Conservation (phyloP, 2,888 invertebrate genomes). For the Eledona agricola region DNA sequence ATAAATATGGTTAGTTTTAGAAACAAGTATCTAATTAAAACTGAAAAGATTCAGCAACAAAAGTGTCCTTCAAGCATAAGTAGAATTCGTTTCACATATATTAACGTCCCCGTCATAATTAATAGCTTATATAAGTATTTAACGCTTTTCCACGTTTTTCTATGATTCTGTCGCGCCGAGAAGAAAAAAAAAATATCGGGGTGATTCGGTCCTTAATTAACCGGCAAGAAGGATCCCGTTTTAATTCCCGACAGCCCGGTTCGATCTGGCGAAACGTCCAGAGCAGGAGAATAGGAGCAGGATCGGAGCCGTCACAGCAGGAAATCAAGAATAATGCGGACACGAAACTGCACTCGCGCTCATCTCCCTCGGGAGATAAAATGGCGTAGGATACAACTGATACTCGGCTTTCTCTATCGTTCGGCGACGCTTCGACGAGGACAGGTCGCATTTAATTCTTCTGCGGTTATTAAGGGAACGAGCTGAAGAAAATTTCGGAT, state of each 20-base stretch:
- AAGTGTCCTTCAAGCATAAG: slow-evolving; percentile 52
- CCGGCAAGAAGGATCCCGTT: slow-evolving; percentile 13
- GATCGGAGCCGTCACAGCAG: slow-evolving; percentile 62
- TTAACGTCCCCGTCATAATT: slow-evolving; percentile 51
- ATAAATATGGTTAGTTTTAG: slow-evolving; percentile 43
- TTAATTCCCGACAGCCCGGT: slow-evolving; percentile 27
- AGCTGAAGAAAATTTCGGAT: slow-evolving; percentile 2
- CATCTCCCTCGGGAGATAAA: slow-evolving; percentile 61
- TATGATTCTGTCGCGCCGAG: no score
- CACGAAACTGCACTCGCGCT: slow-evolving; percentile 70
- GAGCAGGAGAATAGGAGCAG: slow-evolving; percentile 45
- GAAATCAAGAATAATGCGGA: slow-evolving; percentile 74
- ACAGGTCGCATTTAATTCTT: slow-evolving; percentile 19
- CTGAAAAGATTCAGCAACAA: slow-evolving; percentile 52
- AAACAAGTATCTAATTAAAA: slow-evolving; percentile 53
- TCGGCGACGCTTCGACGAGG: slow-evolving; percentile 21
- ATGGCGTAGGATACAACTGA: slow-evolving; percentile 54
- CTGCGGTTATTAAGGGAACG: slow-evolving; percentile 15
- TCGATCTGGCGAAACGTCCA: slow-evolving; percentile 32
- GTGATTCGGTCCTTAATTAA: slow-evolving; percentile 19
- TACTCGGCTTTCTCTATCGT: slow-evolving; percentile 36
- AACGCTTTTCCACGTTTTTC: slow-evolving; percentile 40
- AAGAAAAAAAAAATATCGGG: no score
- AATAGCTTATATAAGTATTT: slow-evolving; percentile 56
- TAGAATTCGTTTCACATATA: slow-evolving; percentile 53